Base-by-base conservation (phyloP, 2,888 invertebrate genomes). In the Gryllus longicercus region DNA sequence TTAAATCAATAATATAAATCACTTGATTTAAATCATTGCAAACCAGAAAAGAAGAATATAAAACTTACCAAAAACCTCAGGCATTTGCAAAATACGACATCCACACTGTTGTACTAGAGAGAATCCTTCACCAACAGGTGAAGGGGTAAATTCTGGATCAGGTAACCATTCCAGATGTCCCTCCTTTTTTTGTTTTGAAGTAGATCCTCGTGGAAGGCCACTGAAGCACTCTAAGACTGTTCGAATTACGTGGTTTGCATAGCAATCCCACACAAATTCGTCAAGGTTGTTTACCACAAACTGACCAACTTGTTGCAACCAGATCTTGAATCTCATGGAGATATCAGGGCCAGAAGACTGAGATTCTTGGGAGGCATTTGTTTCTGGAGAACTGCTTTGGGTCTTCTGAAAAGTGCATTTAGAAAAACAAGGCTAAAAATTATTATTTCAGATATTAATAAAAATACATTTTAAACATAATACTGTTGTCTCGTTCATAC, bases 251-350 rank as follows among this genome's bases (percentile, higher is more conserved):
- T 94, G 93, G 87, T 92, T 95, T 0, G 93, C 95, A 83, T 93
- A 94, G 0, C 88, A 88, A 85, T 96, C 94, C 91, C 92, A 93
- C 0, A 94, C 90, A 84, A 93, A 96, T 85, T 96, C 95, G 85
- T 96, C 96, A 81, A 95, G 88, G 88, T 96, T 96, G 86, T 96
- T 96, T 0, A 95, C 86, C 38, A 93, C 88, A 86, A 94, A 96
- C 87, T 92, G 93, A 81, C 92, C 90, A 5, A 94, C 88, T 86
- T 93, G 94, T 18, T 93, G 82, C 1, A 93, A 90, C 85, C 93
- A 94, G 16, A 90, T 88, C 2, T 90, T 88, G 83, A 93, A 94
- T 12, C n/a, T 11, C 23, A 11, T 18, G 4, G 38, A 16, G n/a
- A 11, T 16, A 38, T 80, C 75, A 63, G 63, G 63, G 63, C 63